Conservation (phyloP, 2,113 vertebrate species). For the Chunga burmeisteri region DNA sequence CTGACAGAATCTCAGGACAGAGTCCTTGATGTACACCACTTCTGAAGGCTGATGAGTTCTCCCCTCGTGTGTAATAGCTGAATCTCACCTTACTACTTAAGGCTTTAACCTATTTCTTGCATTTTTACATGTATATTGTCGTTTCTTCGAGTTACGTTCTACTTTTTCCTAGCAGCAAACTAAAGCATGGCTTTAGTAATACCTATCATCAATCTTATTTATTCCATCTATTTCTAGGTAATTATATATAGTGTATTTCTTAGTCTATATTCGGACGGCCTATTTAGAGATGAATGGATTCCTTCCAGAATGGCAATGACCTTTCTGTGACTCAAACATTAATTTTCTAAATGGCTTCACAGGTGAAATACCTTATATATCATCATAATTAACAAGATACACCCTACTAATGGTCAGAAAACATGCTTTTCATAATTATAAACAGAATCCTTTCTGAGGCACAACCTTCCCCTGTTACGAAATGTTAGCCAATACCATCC, state of each 20-base stretch:
- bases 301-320: constrained; percentile 32
- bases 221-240: constrained; percentile 41
- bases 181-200: not conserved
- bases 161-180: not conserved
- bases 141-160: not conserved
- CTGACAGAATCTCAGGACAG: not conserved
- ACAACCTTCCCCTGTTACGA: not conserved
- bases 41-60: not conserved
- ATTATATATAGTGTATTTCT: constrained; percentile 45
- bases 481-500: not conserved
- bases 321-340: constrained; percentile 46
- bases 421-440: constrained; percentile 14
- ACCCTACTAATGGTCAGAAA: constrained; percentile 5
- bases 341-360: constrained; percentile 51
- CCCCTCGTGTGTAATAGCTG: not conserved
- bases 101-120: not conserved
- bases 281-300: constrained; percentile 42
- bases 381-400: constrained; percentile 33
- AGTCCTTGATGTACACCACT: not conserved
- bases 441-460: not conserved
- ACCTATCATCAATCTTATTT: constrained; percentile 37
- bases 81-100: not conserved
- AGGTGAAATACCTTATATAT: constrained; percentile 50
- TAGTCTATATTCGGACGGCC: not conserved
- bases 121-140: not conserved